Evolutionary conservation across 2,888 invertebrate genomes (phyloP), one percentile per base, ranked within the genome.

Genomic region (Melieria picta): DNA sequence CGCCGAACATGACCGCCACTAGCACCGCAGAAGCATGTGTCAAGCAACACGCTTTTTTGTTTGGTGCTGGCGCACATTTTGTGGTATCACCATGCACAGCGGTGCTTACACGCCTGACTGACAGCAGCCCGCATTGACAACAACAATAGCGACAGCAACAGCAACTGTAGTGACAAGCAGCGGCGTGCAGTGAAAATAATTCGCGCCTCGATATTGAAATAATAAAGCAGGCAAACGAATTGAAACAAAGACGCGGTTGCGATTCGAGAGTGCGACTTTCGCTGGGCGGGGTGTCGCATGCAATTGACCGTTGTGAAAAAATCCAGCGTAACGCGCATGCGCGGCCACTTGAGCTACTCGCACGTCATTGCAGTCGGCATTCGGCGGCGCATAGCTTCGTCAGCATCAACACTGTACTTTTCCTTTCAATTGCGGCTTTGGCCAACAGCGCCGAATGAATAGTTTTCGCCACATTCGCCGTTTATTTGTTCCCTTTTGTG

Each of bases 181-280:
- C 30, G 30, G 30, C 30, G 30, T 30, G 30, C 30, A 30, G 30
- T 30, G 30, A 30, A 30, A 30, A 30, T 30, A 30, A 30, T 30
- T 30, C 30, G 2, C 30, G 30, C 30, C 30, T 30, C 30, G 30
- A 47, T 47, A 61, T 65, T 65, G 65, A 65, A 65, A 52, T 16
- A 65, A 30, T 30, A 65, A 43, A 45, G 65, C 65, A 45, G 13
- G 13, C 42, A 55, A 65, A 65, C 7, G 45, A 52, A 11, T 55
- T 30, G 46, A 61, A 46, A 61, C 45, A 46, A n/a, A 45, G 45
- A 13, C 16, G 52, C 55, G 52, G 11, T 4, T n/a, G 50, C 11
- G 7, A 46, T 5, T 62, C 48, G 7, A 43, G 30, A 30, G 30
- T 30, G 30, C 30, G 30, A 30, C 3, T 56, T 45, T 16, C 30